Conservation (phyloP, 2,113 vertebrate genomes). For the Girardinichthys multiradiatus region DNA sequence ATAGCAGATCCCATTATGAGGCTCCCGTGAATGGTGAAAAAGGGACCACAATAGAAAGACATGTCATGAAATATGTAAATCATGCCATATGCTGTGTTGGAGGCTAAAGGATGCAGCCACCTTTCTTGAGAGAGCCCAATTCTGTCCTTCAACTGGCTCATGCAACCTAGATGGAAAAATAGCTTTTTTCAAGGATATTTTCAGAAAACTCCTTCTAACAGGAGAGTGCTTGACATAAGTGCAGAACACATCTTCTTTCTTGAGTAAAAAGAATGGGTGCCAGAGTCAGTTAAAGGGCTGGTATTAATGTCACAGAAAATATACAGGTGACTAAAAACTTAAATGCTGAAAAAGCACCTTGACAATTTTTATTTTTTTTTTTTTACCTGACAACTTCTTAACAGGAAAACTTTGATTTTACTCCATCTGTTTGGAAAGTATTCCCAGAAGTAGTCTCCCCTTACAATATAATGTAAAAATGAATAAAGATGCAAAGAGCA, state of each 20-base stretch:
- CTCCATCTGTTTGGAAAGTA: conserved; percentile 16
- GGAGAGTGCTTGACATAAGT: conserved; percentile 3
- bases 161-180: neutral
- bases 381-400: neutral
- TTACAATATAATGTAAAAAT: conserved; percentile 10
- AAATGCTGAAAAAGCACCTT: conserved; percentile 15
- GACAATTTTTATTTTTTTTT: too few species aligned
- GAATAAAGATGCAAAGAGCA: conserved; percentile 22
- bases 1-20: conserved; percentile 29
- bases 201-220: neutral
- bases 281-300: neutral
- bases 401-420: conserved; percentile 1
- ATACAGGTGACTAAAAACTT: conserved; percentile 20
- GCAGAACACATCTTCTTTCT: neutral
- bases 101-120: conserved; percentile 8
- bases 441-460: neutral
- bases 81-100: conserved; percentile 12
- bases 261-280: conserved; percentile 12
- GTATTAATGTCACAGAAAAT: conserved; percentile 32
- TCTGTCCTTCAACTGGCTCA: conserved; percentile 6
- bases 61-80: conserved; percentile 36
- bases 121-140: conserved; percentile 4
- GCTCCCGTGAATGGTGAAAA: conserved; percentile 26
- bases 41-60: conserved; percentile 27
- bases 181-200: conserved; percentile 2